These are phyloP conservation scores for Rhagium mordax DNA, from an alignment of 2,888 invertebrate species.

Conservation along the genomic window DNA sequence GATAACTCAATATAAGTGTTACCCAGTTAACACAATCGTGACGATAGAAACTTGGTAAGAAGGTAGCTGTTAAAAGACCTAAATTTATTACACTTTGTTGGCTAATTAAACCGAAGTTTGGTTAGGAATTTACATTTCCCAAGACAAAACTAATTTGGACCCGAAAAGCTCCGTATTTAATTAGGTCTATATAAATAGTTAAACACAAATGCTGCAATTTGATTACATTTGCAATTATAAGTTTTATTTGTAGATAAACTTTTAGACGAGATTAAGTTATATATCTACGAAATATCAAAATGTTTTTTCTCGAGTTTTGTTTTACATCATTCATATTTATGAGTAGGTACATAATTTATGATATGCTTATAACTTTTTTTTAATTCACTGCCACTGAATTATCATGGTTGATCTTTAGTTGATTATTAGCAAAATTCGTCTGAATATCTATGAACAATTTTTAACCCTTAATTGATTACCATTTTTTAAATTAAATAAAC, in stretches of 20 bases:
- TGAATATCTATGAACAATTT: too few relatives aligned
- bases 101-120: constrained; percentile 57
- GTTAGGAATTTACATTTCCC: constrained; percentile 58
- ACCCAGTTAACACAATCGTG: neutral
- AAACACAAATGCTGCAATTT: constrained; percentile 45
- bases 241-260: constrained; percentile 33
- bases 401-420: neutral
- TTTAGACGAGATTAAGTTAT: constrained; percentile 10
- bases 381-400: neutral
- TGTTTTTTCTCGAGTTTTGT: neutral
- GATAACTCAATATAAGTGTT: neutral
- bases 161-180: constrained; percentile 53
- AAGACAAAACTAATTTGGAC: constrained; percentile 57
- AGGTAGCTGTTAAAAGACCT: constrained; percentile 53
- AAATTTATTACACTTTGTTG: constrained; percentile 57
- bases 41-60: constrained; percentile 37
- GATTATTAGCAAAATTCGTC: too few relatives aligned
- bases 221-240: constrained; percentile 45
- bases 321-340: neutral
- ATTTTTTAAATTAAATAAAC: too few relatives aligned
- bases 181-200: constrained; percentile 56
- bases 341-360: neutral
- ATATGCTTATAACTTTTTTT: neutral
- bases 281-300: neutral
- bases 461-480: too few relatives aligned